Evolutionary conservation across 2,888 invertebrate genomes (phyloP).

Genomic region (Xanthia togata): DNA sequence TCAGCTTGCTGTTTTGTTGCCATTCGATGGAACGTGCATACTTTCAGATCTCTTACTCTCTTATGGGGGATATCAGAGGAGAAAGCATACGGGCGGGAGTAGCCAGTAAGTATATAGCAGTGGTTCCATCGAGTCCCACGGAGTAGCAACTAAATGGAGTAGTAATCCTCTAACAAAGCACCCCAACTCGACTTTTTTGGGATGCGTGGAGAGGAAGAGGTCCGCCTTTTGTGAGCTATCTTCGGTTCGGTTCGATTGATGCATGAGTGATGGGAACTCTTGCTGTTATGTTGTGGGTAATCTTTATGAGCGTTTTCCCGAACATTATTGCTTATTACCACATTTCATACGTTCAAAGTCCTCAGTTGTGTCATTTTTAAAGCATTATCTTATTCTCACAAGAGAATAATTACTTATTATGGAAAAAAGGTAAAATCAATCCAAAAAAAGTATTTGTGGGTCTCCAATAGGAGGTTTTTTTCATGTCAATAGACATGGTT

Average conservation of each 20-base stretch:
- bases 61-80: conserved; percentile 10
- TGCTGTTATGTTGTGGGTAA: background rate
- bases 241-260: background rate
- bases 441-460: background rate
- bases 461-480: no score
- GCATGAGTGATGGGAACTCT: background rate
- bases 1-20: conserved; percentile 14
- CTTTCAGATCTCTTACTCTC: conserved; percentile 25
- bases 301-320: background rate
- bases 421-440: background rate
- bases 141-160: background rate
- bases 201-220: background rate
- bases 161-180: background rate
- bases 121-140: background rate
- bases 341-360: background rate
- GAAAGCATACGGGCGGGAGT: conserved; percentile 9
- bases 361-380: background rate
- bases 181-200: background rate
- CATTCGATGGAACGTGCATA: conserved; percentile 27
- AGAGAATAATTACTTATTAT: background rate
- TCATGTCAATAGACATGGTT: no score
- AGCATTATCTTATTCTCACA: background rate
- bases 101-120: background rate
- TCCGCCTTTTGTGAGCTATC: background rate
- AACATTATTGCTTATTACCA: background rate